These are phyloP conservation scores for Hyposmocoma kahamanoa DNA, from an alignment of 1,140 invertebrate genomes.

Conservation along the genomic window DNA sequence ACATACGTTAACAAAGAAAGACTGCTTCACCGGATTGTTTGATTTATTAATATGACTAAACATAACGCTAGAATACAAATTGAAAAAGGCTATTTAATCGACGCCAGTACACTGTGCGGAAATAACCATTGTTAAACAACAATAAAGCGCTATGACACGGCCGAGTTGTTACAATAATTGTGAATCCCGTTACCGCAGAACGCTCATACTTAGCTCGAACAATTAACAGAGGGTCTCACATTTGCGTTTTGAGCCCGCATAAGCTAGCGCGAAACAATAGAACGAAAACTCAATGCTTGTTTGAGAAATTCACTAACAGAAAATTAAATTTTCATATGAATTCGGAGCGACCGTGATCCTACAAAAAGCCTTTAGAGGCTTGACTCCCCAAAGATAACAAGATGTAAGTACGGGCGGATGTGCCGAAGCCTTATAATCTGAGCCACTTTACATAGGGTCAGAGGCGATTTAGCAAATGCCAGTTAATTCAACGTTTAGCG, in stretches of 20 bases:
- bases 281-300: constrained; percentile 48
- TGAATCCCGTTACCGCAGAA: constrained; percentile 51
- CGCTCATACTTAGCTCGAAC: constrained; percentile 60
- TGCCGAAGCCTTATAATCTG: constrained; percentile 39
- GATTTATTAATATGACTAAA: no score
- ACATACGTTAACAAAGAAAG: no score
- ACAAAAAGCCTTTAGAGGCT: constrained; percentile 52
- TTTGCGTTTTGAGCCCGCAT: constrained; percentile 58
- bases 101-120: no score
- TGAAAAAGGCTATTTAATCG: no score
- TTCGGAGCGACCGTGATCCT: constrained; percentile 48
- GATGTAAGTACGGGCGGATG: constrained; percentile 39
- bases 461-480: constrained; percentile 40
- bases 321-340: constrained; percentile 69
- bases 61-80: no score
- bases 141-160: constrained; percentile 47
- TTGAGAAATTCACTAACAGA: constrained; percentile 58
- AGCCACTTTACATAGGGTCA: constrained; percentile 46
- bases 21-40: no score
- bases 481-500: constrained; percentile 52
- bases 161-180: constrained; percentile 60
- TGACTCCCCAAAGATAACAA: constrained; percentile 49
- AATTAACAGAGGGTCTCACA: constrained; percentile 63
- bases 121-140: constrained; percentile 38
- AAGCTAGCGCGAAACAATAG: constrained; percentile 56